phyloP scores from a whole-genome alignment of 2,888 invertebrate species.

The Monopis laevigella region DNA sequence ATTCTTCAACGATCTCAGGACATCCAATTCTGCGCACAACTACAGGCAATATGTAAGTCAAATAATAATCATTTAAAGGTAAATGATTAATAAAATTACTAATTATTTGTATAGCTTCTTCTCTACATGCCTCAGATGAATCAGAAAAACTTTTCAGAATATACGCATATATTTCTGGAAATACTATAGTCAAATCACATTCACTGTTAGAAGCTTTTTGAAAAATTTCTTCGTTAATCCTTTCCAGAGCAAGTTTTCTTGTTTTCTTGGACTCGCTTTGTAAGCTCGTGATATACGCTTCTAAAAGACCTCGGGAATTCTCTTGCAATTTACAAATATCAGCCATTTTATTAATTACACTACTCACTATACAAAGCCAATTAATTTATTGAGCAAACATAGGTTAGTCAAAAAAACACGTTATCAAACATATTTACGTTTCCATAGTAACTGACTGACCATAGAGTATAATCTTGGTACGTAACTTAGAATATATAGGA shows the following conservation, averaged over 20 bases:
- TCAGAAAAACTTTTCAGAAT: constrained; percentile 60
- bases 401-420: too few relatives aligned
- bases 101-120: constrained; percentile 64
- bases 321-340: constrained; percentile 19
- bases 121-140: constrained; percentile 71
- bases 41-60: constrained; percentile 79
- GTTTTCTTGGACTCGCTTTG: constrained; percentile 70
- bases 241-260: constrained; percentile 64
- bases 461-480: too few relatives aligned
- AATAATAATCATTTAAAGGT: constrained; percentile 74
- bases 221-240: constrained; percentile 60
- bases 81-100: constrained; percentile 64
- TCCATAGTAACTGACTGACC: too few relatives aligned
- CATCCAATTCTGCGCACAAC: constrained; percentile 81
- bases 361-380: too few relatives aligned
- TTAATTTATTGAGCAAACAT: too few relatives aligned
- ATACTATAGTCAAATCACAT: constrained; percentile 41
- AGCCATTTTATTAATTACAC: too few relatives aligned
- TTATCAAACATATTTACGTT: too few relatives aligned
- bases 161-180: constrained; percentile 48
- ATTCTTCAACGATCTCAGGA: constrained; percentile 72
- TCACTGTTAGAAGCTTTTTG: constrained; percentile 38
- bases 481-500: too few relatives aligned
- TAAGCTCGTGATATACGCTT: constrained; percentile 44
- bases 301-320: constrained; percentile 40